Base-by-base conservation (phyloP, 2,888 invertebrate species). In the Drosophila kuntzei region DNA sequence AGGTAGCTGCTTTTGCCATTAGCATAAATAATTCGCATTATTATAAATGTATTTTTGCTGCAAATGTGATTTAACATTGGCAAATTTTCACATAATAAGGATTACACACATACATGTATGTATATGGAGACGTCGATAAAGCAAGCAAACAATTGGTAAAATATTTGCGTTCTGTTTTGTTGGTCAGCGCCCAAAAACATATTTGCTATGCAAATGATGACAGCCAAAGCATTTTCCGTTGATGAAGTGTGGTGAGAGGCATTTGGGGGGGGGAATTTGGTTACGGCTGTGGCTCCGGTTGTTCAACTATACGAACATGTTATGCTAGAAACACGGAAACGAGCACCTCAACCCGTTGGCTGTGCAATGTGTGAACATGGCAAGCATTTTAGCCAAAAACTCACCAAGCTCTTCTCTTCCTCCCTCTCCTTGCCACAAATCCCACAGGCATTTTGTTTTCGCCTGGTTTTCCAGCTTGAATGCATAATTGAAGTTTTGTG, bases 131-230 rank as follows among this genome's bases (percentile, higher is more conserved):
- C 41, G 58, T 39, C 37, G 25, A 34, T 14, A 37, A 47, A 61
- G 44, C 25, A 36, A n/a, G 34, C 61, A 61, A 61, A 71, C 58
- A 75, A 66, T 75, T 61, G 71, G 27, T 55, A 55, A 64, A 65
- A 78, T 76, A 76, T 79, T 61, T 49, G 76, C 34, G 43, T 58
- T 39, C 43, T 58, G 34, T 51, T 61, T 46, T 47, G 27, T 57
- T 50, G 51, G 51, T 6, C 60, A 29, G 22, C 34, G 11, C 18
- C 25, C 37, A 49, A 53, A 58, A 61, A 64, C 77, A 72, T 76
- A 76, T 78, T 80, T 78, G 72, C 80, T 66, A 78, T 78, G 80
- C 80, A 76, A 76, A 76, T 80, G 68, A 72, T 77, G 78, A 80
- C 80, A 74, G 79, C 44, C 36, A 50, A 63, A 44, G 59, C 55